A percentile compares a stretch with the other conserved stretches of the same genome.
These are phyloP conservation scores for Antitype chi DNA, from an alignment of 2,888 invertebrate species.

Conservation along the genomic window DNA sequence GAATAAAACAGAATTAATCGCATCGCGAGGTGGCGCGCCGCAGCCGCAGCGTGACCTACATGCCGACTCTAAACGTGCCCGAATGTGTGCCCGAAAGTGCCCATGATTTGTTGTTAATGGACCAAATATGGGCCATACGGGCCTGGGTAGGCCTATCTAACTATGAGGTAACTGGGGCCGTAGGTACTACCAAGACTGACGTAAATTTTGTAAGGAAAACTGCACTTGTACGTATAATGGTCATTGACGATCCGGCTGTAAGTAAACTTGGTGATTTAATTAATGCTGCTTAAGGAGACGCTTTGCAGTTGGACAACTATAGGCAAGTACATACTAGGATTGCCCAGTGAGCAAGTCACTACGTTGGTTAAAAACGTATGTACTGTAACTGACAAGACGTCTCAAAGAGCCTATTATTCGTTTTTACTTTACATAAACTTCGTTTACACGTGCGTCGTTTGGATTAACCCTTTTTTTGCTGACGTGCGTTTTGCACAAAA, in stretches of 20 bases:
- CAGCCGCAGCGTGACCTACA: slow-evolving; percentile 49
- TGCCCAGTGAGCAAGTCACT: background rate
- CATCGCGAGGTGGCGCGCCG: slow-evolving; percentile 15
- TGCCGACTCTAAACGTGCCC: slow-evolving; percentile 33
- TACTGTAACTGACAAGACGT: background rate
- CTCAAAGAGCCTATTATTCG: background rate
- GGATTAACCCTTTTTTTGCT: background rate
- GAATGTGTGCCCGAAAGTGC: too few relatives aligned
- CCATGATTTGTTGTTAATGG: slow-evolving; percentile 41
- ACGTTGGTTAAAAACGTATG: background rate
- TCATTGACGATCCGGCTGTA: background rate
- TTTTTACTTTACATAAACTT: background rate
- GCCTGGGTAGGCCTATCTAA: background rate
- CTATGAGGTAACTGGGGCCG: background rate
- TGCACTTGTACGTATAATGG: background rate
- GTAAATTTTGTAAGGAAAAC: background rate
- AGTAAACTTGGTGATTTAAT: background rate
- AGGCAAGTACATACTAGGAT: background rate
- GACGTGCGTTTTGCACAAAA: slow-evolving; percentile 8
- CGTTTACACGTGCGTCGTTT: background rate
- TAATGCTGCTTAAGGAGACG: background rate
- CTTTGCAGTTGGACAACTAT: background rate
- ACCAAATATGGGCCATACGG: slow-evolving; percentile 2
- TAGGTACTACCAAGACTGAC: background rate
- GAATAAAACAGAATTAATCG: slow-evolving; percentile 53